Evolutionary conservation across 2,888 invertebrate genomes (phyloP).

Genomic region (Pyrochroa serraticornis): DNA sequence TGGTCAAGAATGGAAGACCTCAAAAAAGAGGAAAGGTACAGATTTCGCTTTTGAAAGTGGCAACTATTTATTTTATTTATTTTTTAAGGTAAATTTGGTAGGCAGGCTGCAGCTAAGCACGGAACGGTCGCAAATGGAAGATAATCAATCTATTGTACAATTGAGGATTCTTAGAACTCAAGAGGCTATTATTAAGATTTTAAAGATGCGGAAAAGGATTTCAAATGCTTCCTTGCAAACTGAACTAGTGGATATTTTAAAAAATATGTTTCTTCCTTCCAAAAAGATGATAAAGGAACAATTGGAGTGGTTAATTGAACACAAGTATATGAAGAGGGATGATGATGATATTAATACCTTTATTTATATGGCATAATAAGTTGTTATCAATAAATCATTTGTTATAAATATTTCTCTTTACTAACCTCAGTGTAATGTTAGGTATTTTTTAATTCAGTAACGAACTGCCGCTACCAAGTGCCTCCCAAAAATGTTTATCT

Average conservation of each 20-base stretch:
- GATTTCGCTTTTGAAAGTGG: conserved; percentile 1
- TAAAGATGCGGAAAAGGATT: conserved; percentile 96
- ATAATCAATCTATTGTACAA: conserved; percentile 98
- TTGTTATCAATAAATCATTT: conserved; percentile 27
- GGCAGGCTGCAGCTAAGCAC: conserved; percentile 94
- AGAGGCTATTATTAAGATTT: conserved; percentile 98
- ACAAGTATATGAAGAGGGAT: conserved; percentile 96
- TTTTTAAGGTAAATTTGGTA: conserved; percentile 81
- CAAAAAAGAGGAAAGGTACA: conserved; percentile 88
- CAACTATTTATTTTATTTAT: conserved; percentile 5
- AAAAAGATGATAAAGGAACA: conserved; percentile 99
- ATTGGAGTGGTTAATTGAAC: conserved; percentile 98
- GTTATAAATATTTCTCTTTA: not conserved
- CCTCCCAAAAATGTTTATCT: too few species aligned
- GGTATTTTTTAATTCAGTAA: too few species aligned
- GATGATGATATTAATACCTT: conserved; percentile 98
- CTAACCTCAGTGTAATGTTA: too few species aligned
- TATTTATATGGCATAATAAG: conserved; percentile 91
- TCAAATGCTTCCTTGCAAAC: conserved; percentile 95
- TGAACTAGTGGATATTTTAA: conserved; percentile 96
- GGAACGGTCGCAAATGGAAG: conserved; percentile 94
- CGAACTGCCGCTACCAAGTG: too few species aligned
- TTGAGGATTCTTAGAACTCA: conserved; percentile 90
- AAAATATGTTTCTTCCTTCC: conserved; percentile 99
- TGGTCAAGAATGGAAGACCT: conserved; percentile 91